Percentiles rank a stretch among this genome's conserved stretches.
Evolutionary conservation across 2,888 invertebrate species (phyloP).

Genomic region (Bellardia bayeri): DNA sequence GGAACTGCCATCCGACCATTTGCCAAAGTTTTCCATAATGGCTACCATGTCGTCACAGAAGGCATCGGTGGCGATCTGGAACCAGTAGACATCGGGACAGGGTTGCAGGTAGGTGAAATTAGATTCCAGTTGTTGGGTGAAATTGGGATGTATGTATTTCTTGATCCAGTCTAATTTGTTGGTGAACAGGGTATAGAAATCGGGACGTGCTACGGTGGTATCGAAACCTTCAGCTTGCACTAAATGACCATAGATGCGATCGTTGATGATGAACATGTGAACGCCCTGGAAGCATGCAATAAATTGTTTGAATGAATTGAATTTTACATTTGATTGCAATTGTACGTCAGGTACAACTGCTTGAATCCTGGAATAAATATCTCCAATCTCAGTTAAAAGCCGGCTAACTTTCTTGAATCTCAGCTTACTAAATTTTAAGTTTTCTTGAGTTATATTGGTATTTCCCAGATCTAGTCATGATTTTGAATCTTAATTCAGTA

Average conservation of each 20-base stretch:
- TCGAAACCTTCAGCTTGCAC: conserved; percentile 94
- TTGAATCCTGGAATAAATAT: too few relatives aligned
- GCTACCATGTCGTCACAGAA: conserved; percentile 95
- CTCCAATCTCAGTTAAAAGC: too few relatives aligned
- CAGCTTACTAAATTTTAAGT: too few relatives aligned
- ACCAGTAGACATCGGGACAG: conserved; percentile 99
- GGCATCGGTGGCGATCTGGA: conserved; percentile 90
- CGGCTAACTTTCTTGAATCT: too few relatives aligned
- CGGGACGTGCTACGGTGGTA: conserved; percentile 90
- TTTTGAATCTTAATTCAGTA: too few relatives aligned
- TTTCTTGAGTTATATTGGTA: too few relatives aligned
- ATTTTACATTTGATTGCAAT: background rate
- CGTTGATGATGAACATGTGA: conserved; percentile 96
- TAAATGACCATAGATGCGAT: conserved; percentile 94
- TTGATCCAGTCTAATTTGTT: conserved; percentile 97
- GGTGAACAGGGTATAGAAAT: conserved; percentile 95
- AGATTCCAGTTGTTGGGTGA: conserved; percentile 88
- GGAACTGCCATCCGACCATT: conserved; percentile 97
- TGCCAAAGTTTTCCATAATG: conserved; percentile 94
- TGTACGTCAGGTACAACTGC: too few relatives aligned
- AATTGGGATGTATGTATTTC: conserved; percentile 95
- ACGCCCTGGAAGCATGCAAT: conserved; percentile 87
- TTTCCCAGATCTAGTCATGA: too few relatives aligned
- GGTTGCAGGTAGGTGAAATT: conserved; percentile 89
- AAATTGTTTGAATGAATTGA: background rate